A percentile compares a stretch with the other conserved stretches of the same genome.
phyloP scores from a whole-genome alignment of 2,797 vertebrate genomes.

The Chromobotia macracanthus region DNA sequence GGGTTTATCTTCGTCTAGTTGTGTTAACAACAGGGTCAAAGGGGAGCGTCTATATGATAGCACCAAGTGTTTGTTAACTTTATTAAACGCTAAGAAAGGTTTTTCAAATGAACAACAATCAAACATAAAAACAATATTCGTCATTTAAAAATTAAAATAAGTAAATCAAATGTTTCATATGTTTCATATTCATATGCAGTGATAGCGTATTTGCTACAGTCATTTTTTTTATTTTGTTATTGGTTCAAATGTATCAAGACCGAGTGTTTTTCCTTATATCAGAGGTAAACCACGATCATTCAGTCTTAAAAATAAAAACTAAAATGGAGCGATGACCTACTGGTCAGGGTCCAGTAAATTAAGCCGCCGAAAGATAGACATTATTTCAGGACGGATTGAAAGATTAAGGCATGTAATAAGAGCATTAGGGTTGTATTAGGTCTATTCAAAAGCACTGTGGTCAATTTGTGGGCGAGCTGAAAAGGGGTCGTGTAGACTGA shows the following conservation, averaged over 20 bases:
- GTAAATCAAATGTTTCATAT: no score
- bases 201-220: not conserved
- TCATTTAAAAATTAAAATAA: no score
- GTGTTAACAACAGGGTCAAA: constrained; percentile 85
- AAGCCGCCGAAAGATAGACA: constrained; percentile 81
- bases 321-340: constrained; percentile 67
- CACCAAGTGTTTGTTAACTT: constrained; percentile 50
- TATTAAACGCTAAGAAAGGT: not conserved
- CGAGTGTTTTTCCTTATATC: not conserved
- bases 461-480: constrained; percentile 62
- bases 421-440: constrained; percentile 79
- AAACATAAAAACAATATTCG: no score
- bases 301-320: constrained; percentile 44
- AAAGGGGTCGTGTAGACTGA: constrained; percentile 44
- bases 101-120: not conserved
- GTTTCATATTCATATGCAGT: not conserved
- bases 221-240: not conserved
- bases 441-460: constrained; percentile 71
- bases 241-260: not conserved
- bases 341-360: constrained; percentile 75
- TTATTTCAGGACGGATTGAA: constrained; percentile 82
- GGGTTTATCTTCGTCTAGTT: constrained; percentile 74
- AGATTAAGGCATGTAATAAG: constrained; percentile 87
- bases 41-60: constrained; percentile 73
- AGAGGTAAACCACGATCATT: constrained; percentile 11